Percentiles rank a stretch among this genome's conserved stretches.
These are phyloP conservation scores for Diorhabda sublineata DNA, from an alignment of 1,140 invertebrate species.

Conservation along the genomic window DNA sequence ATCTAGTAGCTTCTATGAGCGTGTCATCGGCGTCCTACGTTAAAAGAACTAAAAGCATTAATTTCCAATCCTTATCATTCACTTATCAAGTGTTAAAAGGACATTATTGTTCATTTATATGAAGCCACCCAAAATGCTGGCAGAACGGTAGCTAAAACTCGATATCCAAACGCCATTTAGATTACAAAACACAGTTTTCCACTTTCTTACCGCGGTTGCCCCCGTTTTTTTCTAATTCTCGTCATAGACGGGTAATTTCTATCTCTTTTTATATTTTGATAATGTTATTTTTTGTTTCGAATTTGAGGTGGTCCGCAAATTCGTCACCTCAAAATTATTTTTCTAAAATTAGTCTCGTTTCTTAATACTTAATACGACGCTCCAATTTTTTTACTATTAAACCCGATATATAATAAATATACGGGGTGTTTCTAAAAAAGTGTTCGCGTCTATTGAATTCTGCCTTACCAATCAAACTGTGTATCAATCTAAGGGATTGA, in stretches of 20 bases:
- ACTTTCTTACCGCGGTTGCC: conserved; percentile 26
- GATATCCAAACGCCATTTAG: conserved; percentile 31
- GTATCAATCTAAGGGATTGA: too few species aligned
- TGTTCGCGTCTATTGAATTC: too few species aligned
- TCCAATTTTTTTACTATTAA: too few species aligned
- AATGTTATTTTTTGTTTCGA: conserved; percentile 13
- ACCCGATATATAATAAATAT: too few species aligned
- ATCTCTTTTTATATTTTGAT: background rate
- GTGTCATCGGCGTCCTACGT: conserved; percentile 14
- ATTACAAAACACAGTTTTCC: conserved; percentile 31
- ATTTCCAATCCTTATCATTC: conserved; percentile 22
- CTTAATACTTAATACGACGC: too few species aligned
- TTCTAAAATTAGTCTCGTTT: too few species aligned
- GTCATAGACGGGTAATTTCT: conserved; percentile 10
- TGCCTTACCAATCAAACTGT: too few species aligned
- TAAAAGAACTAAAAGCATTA: conserved; percentile 9
- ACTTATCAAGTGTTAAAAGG: conserved; percentile 34
- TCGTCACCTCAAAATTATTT: conserved; percentile 6
- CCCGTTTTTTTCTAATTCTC: conserved; percentile 14
- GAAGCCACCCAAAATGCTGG: conserved; percentile 34
- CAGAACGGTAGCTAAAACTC: conserved; percentile 32
- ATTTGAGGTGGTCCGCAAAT: conserved; percentile 20
- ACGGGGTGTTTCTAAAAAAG: too few species aligned
- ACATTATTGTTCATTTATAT: conserved; percentile 36
- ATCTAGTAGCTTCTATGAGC: conserved; percentile 6